phyloP scores from a whole-genome alignment of 2,797 vertebrate genomes.

The Cuculus canorus region DNA sequence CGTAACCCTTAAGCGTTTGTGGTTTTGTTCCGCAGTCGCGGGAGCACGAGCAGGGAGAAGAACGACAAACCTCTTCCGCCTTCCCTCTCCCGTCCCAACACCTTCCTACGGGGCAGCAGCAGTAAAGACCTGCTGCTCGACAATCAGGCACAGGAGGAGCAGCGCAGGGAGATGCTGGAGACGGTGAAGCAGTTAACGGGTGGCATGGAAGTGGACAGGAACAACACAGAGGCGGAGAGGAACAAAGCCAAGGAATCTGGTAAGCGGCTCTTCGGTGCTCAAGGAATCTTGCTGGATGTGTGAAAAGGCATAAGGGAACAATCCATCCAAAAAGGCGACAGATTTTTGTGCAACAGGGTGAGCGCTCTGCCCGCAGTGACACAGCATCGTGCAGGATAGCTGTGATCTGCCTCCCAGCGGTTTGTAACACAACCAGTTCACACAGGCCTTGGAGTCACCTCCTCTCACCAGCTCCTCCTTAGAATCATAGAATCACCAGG shows the following conservation, averaged over 20 bases:
- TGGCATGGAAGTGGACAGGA: constrained; percentile 83
- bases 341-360: not conserved
- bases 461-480: not conserved
- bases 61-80: constrained; percentile 85
- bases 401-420: not conserved
- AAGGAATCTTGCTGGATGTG: not conserved
- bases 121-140: constrained; percentile 88
- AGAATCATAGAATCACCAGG: too few relatives aligned
- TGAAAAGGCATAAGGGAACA: not conserved
- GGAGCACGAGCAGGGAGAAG: constrained; percentile 86
- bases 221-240: constrained; percentile 74
- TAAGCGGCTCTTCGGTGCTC: constrained; percentile 40
- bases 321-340: not conserved
- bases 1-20: not conserved
- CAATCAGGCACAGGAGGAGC: constrained; percentile 84
- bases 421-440: not conserved
- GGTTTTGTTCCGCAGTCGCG: constrained; percentile 74
- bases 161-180: constrained; percentile 83
- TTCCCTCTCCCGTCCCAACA: constrained; percentile 77
- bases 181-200: constrained; percentile 80
- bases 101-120: constrained; percentile 83
- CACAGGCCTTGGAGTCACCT: fast-evolving
- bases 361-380: not conserved
- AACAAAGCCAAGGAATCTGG: constrained; percentile 82
- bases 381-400: not conserved